Evolutionary conservation across 2,888 invertebrate species (phyloP).

Genomic region (Drosophila neotestacea): DNA sequence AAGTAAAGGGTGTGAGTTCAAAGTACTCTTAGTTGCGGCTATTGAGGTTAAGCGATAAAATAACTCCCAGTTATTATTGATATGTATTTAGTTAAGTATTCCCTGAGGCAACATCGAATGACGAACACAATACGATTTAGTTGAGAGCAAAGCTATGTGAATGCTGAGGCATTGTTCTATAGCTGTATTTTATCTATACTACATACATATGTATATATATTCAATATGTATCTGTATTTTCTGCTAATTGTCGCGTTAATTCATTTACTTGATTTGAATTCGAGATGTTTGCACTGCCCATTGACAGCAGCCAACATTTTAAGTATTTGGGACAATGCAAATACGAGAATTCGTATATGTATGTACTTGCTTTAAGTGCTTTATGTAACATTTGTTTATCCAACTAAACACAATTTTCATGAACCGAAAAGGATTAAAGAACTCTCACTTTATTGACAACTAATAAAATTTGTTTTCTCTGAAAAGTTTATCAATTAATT

Average conservation of each 20-base stretch:
- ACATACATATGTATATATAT: background rate
- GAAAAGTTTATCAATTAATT: slow-evolving; percentile 10
- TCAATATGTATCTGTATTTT: slow-evolving; percentile 6
- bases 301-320: slow-evolving; percentile 42
- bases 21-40: slow-evolving; percentile 4
- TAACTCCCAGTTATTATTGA: slow-evolving; percentile 7
- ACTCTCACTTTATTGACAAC: slow-evolving; percentile 4
- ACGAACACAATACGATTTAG: slow-evolving; percentile 15
- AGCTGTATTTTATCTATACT: slow-evolving; percentile 6
- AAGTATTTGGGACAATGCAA: slow-evolving; percentile 64
- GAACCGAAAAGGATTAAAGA: slow-evolving; percentile 4
- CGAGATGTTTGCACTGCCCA: slow-evolving; percentile 45
- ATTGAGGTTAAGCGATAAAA: slow-evolving; percentile 9
- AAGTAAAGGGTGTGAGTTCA: slow-evolving; percentile 2
- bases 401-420: slow-evolving; percentile 3
- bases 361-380: slow-evolving; percentile 30
- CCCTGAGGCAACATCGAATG: slow-evolving; percentile 5
- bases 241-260: slow-evolving; percentile 46
- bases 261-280: slow-evolving; percentile 49
- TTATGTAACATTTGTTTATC: slow-evolving; percentile 54
- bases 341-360: slow-evolving; percentile 15
- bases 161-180: slow-evolving; percentile 17
- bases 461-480: slow-evolving; percentile 5
- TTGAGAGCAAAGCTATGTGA: slow-evolving; percentile 7
- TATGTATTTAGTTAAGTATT: slow-evolving; percentile 16